Conservation (phyloP, 2,797 vertebrate species). For the Siniperca obscura region DNA sequence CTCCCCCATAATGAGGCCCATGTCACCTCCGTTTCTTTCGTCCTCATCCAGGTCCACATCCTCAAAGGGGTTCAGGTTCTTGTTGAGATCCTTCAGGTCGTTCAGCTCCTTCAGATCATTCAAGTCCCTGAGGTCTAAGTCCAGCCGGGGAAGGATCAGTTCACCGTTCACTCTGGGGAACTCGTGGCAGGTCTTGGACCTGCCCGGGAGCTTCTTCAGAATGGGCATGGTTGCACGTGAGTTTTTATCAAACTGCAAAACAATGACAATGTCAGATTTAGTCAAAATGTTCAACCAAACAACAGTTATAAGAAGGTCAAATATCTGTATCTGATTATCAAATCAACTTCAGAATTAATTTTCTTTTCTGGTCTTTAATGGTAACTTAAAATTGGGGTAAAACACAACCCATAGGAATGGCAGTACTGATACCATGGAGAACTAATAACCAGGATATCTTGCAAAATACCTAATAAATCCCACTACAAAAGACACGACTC, state of each 20-base stretch:
- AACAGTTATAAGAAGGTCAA: background rate
- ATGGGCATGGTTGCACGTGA: conserved; percentile 83
- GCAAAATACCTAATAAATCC: background rate
- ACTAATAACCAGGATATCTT: background rate
- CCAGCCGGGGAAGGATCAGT: conserved; percentile 83
- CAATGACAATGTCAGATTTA: conserved; percentile 22
- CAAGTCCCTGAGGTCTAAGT: conserved; percentile 77
- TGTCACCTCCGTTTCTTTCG: conserved; percentile 70
- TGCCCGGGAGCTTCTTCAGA: conserved; percentile 85
- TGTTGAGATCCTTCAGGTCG: conserved; percentile 78
- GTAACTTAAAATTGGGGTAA: background rate
- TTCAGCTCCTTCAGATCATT: conserved; percentile 78
- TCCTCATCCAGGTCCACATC: conserved; percentile 82
- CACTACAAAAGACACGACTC: background rate
- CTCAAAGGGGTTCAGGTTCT: conserved; percentile 86
- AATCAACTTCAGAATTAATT: background rate
- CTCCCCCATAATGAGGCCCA: conserved; percentile 81
- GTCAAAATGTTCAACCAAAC: background rate
- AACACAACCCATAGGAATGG: background rate
- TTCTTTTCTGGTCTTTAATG: background rate
- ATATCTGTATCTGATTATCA: background rate
- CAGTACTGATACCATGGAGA: background rate
- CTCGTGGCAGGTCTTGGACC: conserved; percentile 83
- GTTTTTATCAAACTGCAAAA: conserved; percentile 71
- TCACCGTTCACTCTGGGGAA: conserved; percentile 80